Evolutionary conservation across 1,140 invertebrate species (phyloP), one percentile per base, ranked within the genome.

Genomic region (Drosophila sp.): DNA sequence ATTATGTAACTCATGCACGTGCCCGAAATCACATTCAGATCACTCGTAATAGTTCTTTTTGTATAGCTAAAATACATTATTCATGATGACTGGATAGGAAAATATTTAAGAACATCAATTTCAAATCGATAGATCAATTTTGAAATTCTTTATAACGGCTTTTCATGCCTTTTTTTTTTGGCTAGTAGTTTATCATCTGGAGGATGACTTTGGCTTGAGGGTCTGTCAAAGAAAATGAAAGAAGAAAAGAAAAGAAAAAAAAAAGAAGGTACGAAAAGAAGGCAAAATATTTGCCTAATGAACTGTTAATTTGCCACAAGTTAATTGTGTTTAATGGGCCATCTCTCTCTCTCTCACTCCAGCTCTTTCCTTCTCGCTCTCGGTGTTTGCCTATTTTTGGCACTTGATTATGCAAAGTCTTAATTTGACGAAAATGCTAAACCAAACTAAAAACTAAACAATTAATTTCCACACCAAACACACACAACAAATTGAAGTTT

Each of bases 371-470:
- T 50, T 41, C 44, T 50, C 44, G 44, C 44, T 50, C 44, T 50
- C 8, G 68, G 73, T 66, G 76, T 41, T 71, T 70, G 66, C 76
- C 76, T 82, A 63, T 81, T 81, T 85, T 67, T 79, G 66, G 65
- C 79, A 79, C 79, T 86, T 77, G 83, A 87, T 86, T 86, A 87
- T 87, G 83, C 83, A 87, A 86, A 87, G 83, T 78, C 80, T 84
- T 70, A 78, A 78, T 75, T 78, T 78, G 72, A 66, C 63, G 10
- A 62, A 71, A 27, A 44, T 44, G 44, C 68, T 70, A 47, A 66
- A 54, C 44, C 23, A 50, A 50, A 50, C 56, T 27, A 41, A 29
- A 65, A 60, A 60, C 33, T 61, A 69, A 60, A 40, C 66, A 66
- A 66, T 85, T 87, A 86, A 86, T 85, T 70, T 80, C 40, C 69